Conservation (phyloP, 2,888 invertebrate species). For the Volucella inanis region DNA sequence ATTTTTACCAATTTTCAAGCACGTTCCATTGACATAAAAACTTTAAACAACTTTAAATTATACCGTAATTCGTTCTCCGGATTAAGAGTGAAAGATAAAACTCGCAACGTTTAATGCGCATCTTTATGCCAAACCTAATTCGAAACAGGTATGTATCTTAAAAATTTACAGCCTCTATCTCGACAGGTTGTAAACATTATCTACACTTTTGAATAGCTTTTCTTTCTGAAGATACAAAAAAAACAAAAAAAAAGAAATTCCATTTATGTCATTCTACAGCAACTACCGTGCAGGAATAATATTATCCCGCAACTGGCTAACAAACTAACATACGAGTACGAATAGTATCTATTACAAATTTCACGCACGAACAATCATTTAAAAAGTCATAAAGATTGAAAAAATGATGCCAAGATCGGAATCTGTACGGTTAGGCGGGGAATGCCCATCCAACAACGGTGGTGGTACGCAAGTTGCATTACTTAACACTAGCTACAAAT, state of each 20-base stretch:
- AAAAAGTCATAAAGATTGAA: slow-evolving; percentile 62
- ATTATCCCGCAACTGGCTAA: too few relatives aligned
- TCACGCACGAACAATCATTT: slow-evolving; percentile 71
- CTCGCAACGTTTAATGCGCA: slow-evolving; percentile 25
- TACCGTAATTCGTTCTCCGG: slow-evolving; percentile 59
- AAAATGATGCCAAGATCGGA: slow-evolving; percentile 43
- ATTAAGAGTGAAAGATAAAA: slow-evolving; percentile 26
- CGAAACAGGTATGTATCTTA: slow-evolving; percentile 26
- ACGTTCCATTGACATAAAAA: slow-evolving; percentile 63
- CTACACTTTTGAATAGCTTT: neutral
- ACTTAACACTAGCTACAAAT: too few relatives aligned
- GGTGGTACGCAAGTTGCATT: too few relatives aligned
- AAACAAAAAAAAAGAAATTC: neutral
- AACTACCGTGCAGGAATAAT: slow-evolving; percentile 18
- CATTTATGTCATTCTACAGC: slow-evolving; percentile 50
- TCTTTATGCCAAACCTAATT: slow-evolving; percentile 50
- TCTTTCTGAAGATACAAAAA: neutral
- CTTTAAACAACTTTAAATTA: slow-evolving; percentile 39
- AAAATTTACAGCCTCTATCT: slow-evolving; percentile 13
- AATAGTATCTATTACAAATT: slow-evolving; percentile 47
- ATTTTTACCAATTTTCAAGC: slow-evolving; percentile 26
- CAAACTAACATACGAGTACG: neutral
- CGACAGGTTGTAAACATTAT: slow-evolving; percentile 16
- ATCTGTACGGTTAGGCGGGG: neutral
- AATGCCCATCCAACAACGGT: neutral